Evolutionary conservation across 1,140 invertebrate species (phyloP).

Genomic region (Trachymyrmex septentrionalis): DNA sequence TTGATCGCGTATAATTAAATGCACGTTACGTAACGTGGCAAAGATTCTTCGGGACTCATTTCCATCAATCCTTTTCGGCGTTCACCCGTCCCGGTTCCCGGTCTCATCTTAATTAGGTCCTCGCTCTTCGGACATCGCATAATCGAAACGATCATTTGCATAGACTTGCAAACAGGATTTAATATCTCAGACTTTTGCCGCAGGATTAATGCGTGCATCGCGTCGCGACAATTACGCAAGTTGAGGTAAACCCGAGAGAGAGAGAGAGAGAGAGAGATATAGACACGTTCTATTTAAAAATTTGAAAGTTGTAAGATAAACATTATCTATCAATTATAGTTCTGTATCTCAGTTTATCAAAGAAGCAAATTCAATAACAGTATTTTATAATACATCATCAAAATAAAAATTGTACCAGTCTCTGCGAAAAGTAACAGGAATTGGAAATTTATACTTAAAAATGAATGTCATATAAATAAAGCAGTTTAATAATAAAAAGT

Average conservation of each 20-base stretch:
- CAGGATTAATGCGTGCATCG: constrained; percentile 1
- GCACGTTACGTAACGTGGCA: constrained; percentile 12
- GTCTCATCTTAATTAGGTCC: constrained; percentile 33
- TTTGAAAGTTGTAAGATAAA: background rate
- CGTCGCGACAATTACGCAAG: constrained; percentile 1
- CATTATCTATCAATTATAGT: background rate
- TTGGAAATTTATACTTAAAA: no score
- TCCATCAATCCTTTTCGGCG: background rate
- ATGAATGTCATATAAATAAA: no score
- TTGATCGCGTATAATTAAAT: constrained; percentile 41
- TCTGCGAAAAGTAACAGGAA: no score
- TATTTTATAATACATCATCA: background rate
- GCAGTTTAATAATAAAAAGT: no score
- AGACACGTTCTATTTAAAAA: background rate
- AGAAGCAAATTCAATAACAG: background rate
- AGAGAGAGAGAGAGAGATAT: background rate
- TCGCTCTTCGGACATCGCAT: background rate
- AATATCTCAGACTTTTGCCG: constrained; percentile 30
- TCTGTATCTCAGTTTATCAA: background rate
- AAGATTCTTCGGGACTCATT: background rate
- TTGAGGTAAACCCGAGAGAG: constrained; percentile 4
- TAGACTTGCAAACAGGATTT: constrained; percentile 25
- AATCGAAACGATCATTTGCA: constrained; percentile 40
- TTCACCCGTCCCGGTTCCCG: background rate
- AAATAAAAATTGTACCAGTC: no score